Percentiles rank a stretch among this genome's conserved stretches.
Conservation (phyloP, 2,113 vertebrate genomes). For the Oriolus oriolus region DNA sequence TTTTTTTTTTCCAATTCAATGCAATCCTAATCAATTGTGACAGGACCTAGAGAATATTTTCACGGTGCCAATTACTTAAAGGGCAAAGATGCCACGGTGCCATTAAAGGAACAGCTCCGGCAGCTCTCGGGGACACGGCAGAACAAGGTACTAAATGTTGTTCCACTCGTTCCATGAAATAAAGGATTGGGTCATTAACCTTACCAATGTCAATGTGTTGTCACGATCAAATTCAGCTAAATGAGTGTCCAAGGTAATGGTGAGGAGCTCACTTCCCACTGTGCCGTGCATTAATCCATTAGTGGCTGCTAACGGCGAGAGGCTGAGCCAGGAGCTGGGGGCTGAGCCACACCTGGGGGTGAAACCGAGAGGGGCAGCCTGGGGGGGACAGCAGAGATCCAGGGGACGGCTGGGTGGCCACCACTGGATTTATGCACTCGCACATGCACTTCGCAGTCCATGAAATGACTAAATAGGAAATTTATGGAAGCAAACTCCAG, state of each 20-base stretch:
- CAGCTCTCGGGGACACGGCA: constrained; percentile 61
- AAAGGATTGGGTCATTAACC: constrained; percentile 76
- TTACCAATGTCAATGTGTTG: constrained; percentile 76
- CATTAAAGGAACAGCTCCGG: constrained; percentile 65
- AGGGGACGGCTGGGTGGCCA: rapidly evolving
- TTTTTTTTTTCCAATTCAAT: constrained; percentile 18
- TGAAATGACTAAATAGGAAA: not conserved
- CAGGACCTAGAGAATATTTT: constrained; percentile 68
- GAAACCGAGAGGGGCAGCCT: not conserved
- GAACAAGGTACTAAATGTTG: constrained; percentile 77
- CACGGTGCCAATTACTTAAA: constrained; percentile 73
- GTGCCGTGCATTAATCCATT: constrained; percentile 41
- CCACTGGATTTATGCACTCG: not conserved
- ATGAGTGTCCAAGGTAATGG: constrained; percentile 66
- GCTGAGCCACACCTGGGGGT: not conserved
- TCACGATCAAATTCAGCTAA: constrained; percentile 72
- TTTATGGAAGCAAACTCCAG: not conserved
- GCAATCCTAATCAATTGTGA: constrained; percentile 63
- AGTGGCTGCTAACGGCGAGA: constrained; percentile 23
- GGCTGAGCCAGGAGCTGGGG: not conserved
- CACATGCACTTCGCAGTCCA: rapidly evolving
- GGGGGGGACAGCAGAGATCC: not conserved
- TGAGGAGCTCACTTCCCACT: constrained; percentile 45
- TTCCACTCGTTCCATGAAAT: constrained; percentile 70
- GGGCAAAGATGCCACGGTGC: constrained; percentile 67